phyloP scores from a whole-genome alignment of 2,888 invertebrate species.

The Cephus pygmeus region DNA sequence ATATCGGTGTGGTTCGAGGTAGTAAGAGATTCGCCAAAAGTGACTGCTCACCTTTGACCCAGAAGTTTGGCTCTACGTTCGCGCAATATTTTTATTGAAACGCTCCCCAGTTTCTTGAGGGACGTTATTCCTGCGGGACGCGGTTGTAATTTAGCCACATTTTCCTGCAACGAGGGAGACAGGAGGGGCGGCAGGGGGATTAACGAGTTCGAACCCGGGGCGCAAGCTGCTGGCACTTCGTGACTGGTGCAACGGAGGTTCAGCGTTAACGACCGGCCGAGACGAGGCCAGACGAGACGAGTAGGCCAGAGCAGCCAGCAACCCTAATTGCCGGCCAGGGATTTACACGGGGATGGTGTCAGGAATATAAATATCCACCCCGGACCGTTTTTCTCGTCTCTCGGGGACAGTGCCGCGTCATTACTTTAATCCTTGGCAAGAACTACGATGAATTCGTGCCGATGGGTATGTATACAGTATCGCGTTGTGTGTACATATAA shows the following conservation, averaged over 20 bases:
- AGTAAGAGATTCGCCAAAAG: no score
- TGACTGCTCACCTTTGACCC: neutral
- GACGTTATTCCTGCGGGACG: neutral
- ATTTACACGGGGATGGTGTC: constrained; percentile 49
- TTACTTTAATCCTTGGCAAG: neutral
- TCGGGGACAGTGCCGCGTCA: neutral
- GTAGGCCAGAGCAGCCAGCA: constrained; percentile 38
- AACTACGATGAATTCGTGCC: neutral
- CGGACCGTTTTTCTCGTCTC: constrained; percentile 23
- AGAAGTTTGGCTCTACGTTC: neutral
- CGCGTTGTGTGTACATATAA: neutral
- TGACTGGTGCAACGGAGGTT: constrained; percentile 36
- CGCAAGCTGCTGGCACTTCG: constrained; percentile 9
- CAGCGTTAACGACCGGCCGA: constrained; percentile 51
- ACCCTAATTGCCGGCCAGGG: constrained; percentile 54
- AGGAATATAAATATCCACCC: constrained; percentile 52
- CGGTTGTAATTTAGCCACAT: constrained; percentile 41
- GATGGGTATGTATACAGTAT: neutral
- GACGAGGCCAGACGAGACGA: constrained; percentile 37
- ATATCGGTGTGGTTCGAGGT: neutral
- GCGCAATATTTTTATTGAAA: neutral
- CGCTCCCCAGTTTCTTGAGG: neutral
- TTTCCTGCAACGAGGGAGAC: constrained; percentile 32
- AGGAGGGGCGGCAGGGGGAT: constrained; percentile 13
- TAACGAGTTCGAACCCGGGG: constrained; percentile 34